Percentiles rank a stretch among this genome's conserved stretches.
These are phyloP conservation scores for Eupithecia dodoneata DNA, from an alignment of 2,888 invertebrate genomes.

Conservation along the genomic window DNA sequence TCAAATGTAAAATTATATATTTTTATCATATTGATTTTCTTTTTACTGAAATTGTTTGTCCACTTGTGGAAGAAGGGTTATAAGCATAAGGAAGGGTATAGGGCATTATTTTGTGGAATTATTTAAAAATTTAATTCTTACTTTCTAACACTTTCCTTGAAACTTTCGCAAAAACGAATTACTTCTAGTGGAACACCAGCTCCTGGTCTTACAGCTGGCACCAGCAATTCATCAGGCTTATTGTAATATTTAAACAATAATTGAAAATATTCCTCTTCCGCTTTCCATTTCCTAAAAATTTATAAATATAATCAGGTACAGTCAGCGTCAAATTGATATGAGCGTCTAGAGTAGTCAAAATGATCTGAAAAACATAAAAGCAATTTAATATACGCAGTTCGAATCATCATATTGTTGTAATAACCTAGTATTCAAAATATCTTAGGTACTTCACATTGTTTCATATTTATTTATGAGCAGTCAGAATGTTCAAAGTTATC, in stretches of 20 bases:
- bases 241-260: constrained; percentile 73
- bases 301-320: too few relatives aligned
- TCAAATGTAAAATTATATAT: too few relatives aligned
- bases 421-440: too few relatives aligned
- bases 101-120: background rate
- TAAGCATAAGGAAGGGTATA: background rate
- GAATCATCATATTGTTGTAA: too few relatives aligned
- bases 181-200: constrained; percentile 63
- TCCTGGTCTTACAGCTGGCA: constrained; percentile 70
- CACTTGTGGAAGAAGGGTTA: background rate
- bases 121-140: constrained; percentile 40
- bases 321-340: too few relatives aligned
- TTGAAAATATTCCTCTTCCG: constrained; percentile 73
- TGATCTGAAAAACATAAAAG: too few relatives aligned
- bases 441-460: too few relatives aligned
- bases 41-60: background rate
- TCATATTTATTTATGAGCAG: too few relatives aligned
- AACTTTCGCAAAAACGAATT: constrained; percentile 59
- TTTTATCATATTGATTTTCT: too few relatives aligned
- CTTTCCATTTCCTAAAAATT: constrained; percentile 65
- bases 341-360: too few relatives aligned
- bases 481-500: too few relatives aligned
- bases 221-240: constrained; percentile 74
- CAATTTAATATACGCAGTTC: too few relatives aligned
- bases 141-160: constrained; percentile 64